These are phyloP conservation scores for Tridacna crocea DNA, from an alignment of 2,888 invertebrate species.

Conservation along the genomic window DNA sequence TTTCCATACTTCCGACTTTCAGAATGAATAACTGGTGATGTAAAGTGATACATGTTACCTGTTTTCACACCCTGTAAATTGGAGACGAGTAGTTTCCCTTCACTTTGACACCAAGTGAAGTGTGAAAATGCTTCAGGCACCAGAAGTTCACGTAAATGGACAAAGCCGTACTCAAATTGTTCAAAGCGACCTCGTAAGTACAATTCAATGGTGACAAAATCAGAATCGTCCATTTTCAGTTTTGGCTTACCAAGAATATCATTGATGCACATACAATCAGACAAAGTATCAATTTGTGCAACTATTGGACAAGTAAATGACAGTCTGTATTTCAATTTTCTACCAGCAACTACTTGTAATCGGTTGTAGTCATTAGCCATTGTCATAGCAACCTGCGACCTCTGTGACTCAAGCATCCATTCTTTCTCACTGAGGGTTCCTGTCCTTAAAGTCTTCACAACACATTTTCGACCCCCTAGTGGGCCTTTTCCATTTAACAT, in stretches of 20 bases:
- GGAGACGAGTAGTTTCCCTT: conserved; percentile 66
- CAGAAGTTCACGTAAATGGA: conserved; percentile 46
- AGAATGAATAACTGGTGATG: conserved; percentile 72
- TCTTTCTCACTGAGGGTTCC: conserved; percentile 62
- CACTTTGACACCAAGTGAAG: conserved; percentile 70
- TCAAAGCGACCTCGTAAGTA: conserved; percentile 67
- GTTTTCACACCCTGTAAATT: conserved; percentile 71
- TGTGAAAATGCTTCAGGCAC: conserved; percentile 72
- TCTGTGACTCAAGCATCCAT: conserved; percentile 63
- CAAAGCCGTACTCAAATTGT: conserved; percentile 63
- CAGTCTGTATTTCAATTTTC: conserved; percentile 45
- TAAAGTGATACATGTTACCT: conserved; percentile 62
- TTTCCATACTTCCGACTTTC: conserved; percentile 58
- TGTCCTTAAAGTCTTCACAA: conserved; percentile 71
- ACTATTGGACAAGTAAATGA: conserved; percentile 66
- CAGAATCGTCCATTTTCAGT: conserved; percentile 62
- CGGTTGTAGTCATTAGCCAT: conserved; percentile 56
- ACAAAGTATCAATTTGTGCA: conserved; percentile 73
- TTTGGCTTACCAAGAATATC: conserved; percentile 67
- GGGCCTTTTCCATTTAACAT: conserved; percentile 72
- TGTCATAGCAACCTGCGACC: conserved; percentile 55
- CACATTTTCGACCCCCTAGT: conserved; percentile 70
- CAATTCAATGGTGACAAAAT: conserved; percentile 71
- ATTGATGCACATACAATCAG: conserved; percentile 68
- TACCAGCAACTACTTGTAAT: conserved; percentile 30